Evolutionary conservation across 2,113 vertebrate genomes (phyloP).

Genomic region (Prochilodus magdalenae): DNA sequence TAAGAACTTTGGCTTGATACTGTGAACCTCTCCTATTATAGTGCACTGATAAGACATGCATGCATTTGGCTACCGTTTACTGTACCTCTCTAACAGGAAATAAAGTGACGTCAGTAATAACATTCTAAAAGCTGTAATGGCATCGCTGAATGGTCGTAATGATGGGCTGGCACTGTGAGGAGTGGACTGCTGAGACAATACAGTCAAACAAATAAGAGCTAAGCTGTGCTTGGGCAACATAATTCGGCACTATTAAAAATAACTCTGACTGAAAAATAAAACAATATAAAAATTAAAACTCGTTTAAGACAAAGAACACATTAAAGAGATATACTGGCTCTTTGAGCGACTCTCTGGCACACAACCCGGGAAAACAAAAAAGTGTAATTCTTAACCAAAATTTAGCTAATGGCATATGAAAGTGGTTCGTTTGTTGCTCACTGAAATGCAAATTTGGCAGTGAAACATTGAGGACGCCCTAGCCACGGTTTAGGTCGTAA

Average conservation of each 20-base stretch:
- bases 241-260: slow-evolving; percentile 34
- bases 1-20: slow-evolving; percentile 55
- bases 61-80: slow-evolving; percentile 43
- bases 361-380: neutral
- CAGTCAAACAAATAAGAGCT: neutral
- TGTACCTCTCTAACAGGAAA: neutral
- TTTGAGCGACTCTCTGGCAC: slow-evolving; percentile 14
- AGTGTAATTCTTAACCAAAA: slow-evolving; percentile 8
- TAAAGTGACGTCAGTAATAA: slow-evolving; percentile 27
- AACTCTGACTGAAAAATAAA: slow-evolving; percentile 32
- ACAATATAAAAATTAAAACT: slow-evolving; percentile 9
- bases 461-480: neutral
- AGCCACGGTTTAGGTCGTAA: neutral
- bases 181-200: neutral
- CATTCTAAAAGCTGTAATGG: neutral
- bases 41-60: slow-evolving; percentile 26
- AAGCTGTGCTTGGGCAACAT: slow-evolving; percentile 1
- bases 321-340: slow-evolving; percentile 7
- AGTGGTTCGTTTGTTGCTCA: neutral
- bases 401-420: neutral
- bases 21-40: slow-evolving; percentile 15
- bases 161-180: neutral
- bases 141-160: neutral
- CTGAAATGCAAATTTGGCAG: neutral
- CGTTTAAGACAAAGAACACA: slow-evolving; percentile 5